Evolutionary conservation across 2,797 vertebrate species (phyloP), one percentile per base, ranked within the genome.

Genomic region (Micromesistius poutassou): DNA sequence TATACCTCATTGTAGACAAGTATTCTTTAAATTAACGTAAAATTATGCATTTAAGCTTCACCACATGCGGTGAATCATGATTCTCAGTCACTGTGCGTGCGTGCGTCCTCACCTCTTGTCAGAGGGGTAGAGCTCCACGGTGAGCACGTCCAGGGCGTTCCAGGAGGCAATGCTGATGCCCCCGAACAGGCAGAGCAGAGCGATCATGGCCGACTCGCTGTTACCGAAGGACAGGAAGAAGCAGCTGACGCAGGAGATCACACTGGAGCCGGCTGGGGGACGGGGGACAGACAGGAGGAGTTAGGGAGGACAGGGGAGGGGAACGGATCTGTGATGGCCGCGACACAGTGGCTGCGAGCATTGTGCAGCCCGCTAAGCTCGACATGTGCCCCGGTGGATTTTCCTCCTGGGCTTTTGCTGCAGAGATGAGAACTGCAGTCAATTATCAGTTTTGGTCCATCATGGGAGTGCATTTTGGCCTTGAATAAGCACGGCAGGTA

Each of bases 141-240:
- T 99, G 86, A 99, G 93, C 84, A 99, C 97, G 0, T 99, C 97
- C 78, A 98, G 93, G 2, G 97, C 91, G 0, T 97, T 99, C 97
- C 97, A 99, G 71, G 97, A 98, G 33, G 97, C 97, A 28, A 98
- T 98, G 94, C 97, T 98, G 92, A 99, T 97, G 0, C 97, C 97
- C 0, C 97, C 97, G 0, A 98, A 98, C 82, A 99, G 94, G 89
- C 97, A 99, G 83, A 98, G 97, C 88, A 98, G 93, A 2, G 97
- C 97, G 0, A 99, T 99, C 97, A 99, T 99, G 89, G 97, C 97
- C 0, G 97, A 99, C 90, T 99, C 97, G 22, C 96, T 99, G 94
- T 97, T 99, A 76, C 97, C 97, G 0, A 98, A 98, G 30, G 96
- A 98, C 82, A 98, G 93, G 94, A 99, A 98, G 95, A 98, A 98